phyloP scores from a whole-genome alignment of 2,888 invertebrate species.

The Eudasyphora cyanicolor region DNA sequence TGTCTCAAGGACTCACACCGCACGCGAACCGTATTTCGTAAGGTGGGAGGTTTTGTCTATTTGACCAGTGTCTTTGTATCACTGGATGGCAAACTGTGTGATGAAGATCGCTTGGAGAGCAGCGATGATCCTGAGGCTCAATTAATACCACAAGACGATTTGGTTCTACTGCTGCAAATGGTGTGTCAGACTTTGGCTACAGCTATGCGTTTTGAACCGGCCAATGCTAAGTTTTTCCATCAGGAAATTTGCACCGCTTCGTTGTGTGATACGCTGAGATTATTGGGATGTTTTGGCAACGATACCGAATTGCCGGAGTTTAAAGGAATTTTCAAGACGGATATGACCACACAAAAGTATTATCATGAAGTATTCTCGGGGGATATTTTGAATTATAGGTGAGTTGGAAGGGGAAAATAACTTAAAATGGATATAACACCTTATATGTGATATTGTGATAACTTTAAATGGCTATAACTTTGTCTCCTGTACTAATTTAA shows the following conservation, averaged over 20 bases:
- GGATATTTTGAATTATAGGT: constrained; percentile 83
- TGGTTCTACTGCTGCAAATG: constrained; percentile 89
- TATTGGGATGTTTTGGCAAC: constrained; percentile 92
- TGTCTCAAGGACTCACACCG: constrained; percentile 97
- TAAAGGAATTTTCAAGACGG: constrained; percentile 74
- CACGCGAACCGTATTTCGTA: constrained; percentile 97
- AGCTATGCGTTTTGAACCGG: constrained; percentile 99
- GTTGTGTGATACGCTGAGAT: constrained; percentile 93
- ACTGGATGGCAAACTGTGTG: constrained; percentile 90
- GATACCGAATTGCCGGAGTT: constrained; percentile 81
- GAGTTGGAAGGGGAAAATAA: constrained; percentile 28
- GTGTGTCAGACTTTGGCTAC: constrained; percentile 97
- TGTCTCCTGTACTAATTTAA: background rate
- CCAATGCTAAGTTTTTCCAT: constrained; percentile 98
- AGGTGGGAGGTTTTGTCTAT: constrained; percentile 98
- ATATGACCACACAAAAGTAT: constrained; percentile 78
- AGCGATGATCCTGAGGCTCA: constrained; percentile 73
- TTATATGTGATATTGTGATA: no score
- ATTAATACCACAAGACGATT: constrained; percentile 81
- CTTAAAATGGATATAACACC: no score
- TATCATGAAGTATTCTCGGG: constrained; percentile 90
- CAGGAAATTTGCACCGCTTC: constrained; percentile 97
- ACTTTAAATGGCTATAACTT: no score
- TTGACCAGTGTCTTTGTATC: constrained; percentile 97
- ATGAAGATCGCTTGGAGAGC: constrained; percentile 71